Base-by-base conservation (phyloP, 2,888 invertebrate species). In the Cosmia trapezina region DNA sequence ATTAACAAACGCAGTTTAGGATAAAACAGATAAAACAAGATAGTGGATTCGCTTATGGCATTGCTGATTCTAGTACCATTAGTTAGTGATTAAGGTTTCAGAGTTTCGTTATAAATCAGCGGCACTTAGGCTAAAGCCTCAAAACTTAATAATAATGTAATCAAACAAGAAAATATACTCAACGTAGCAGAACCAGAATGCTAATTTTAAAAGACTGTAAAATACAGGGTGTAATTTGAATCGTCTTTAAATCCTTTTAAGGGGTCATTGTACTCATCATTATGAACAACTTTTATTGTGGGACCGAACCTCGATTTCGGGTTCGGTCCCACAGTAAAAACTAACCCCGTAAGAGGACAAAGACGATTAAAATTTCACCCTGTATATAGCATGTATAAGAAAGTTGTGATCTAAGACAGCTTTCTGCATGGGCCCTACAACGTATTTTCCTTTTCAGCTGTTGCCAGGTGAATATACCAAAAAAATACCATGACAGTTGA, bases 131-230 rank as follows among this genome's bases (percentile, higher is more conserved):
- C 41, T 59, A 33, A 51, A 76, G 54, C 9, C 12, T 43, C 47
- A 37, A 7, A 47, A 43, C 9, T 54, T 54, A 19, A 33, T 22
- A 33, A 19, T 22, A 54, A 22, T 43, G 54, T 78, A 54, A 22
- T 47, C 57, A 47, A 33, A 12, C 43, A 37, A 51, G 8, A 79
- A 22, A 59, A 57, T 79, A 12, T 63, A 76, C 47, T 76, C 62
- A 53, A 47, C 1, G 47, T 72, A 76, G 80, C 53, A 54, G 19
- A 47, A 37, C 4, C 14, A 54, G 49, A 54, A 12, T 33, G 49
- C 22, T 60, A 28, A 64, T 60, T 22, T 64, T 73, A 41, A 47
- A 78, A 79, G 22, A 59, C 22, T 60, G 33, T 47, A 63, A 64
- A 73, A 43, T 41, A 60, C 3, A 28, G 28, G 28, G 28, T 28